Conservation (phyloP, 1,140 invertebrate species). For the Piezodorus guildinii region DNA sequence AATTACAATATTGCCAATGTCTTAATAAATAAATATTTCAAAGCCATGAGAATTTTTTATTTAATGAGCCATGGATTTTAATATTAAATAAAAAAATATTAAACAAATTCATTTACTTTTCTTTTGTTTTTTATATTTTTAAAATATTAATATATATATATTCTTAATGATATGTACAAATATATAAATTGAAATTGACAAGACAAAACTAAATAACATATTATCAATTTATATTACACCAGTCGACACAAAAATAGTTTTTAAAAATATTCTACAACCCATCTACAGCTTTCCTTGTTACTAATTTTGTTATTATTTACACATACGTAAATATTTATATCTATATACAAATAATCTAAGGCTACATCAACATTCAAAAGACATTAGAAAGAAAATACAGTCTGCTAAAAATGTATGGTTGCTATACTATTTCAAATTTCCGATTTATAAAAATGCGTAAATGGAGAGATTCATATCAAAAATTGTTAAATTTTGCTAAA, state of each 20-base stretch:
- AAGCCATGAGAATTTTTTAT: no score
- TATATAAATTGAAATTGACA: constrained; percentile 3
- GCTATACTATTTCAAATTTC: background rate
- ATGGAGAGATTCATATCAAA: no score
- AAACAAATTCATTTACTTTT: no score
- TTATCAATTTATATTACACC: background rate
- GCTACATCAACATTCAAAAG: background rate
- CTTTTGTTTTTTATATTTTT: background rate
- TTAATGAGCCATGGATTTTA: no score
- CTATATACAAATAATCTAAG: constrained; percentile 17
- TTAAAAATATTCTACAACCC: constrained; percentile 21
- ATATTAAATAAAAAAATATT: no score
- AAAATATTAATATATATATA: background rate
- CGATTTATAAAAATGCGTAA: background rate
- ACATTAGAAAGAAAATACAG: background rate
- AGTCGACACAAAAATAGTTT: constrained; percentile 10
- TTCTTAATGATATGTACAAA: background rate
- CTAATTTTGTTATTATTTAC: constrained; percentile 6
- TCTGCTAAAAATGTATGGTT: background rate
- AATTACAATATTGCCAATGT: no score
- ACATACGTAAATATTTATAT: constrained; percentile 11
- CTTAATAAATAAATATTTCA: no score
- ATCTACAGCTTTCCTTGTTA: constrained; percentile 18
- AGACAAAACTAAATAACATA: background rate
- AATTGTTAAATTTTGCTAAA: no score